Conservation (phyloP, 2,113 vertebrate species). For the Plectropomus leopardus region DNA sequence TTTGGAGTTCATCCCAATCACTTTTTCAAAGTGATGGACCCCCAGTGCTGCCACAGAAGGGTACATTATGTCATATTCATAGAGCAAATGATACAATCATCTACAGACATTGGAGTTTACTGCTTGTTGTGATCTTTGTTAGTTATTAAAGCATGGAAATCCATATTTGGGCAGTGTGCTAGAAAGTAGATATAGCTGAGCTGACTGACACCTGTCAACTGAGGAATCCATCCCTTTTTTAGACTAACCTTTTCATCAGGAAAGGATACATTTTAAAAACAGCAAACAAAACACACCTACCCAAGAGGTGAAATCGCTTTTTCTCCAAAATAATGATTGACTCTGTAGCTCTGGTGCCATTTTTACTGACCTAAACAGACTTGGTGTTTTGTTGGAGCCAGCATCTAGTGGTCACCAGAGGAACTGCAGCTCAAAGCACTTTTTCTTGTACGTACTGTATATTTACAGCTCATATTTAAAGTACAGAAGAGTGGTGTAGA, state of each 20-base stretch:
- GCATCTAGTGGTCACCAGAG: no score
- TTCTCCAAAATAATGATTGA: no score
- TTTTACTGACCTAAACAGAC: not conserved
- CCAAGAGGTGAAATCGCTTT: no score
- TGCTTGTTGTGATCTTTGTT: not conserved
- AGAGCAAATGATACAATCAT: not conserved
- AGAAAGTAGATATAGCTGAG: no score
- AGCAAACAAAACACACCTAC: no score
- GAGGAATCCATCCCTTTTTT: no score
- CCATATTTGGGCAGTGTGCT: not conserved
- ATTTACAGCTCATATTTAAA: not conserved
- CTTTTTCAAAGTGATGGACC: not conserved
- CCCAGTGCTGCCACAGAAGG: not conserved
- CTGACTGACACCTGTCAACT: no score
- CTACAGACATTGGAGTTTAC: not conserved
- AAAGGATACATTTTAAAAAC: no score
- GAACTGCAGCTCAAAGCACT: no score
- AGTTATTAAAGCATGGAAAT: not conserved
- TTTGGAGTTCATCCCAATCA: not conserved
- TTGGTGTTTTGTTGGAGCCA: not conserved
- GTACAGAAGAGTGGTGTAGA: not conserved
- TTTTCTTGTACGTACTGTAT: no score
- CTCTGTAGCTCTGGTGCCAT: no score
- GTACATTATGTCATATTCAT: not conserved
- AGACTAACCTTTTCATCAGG: no score